Evolutionary conservation across 2,797 vertebrate species (phyloP).

Genomic region (Artibeus jamaicensis): DNA sequence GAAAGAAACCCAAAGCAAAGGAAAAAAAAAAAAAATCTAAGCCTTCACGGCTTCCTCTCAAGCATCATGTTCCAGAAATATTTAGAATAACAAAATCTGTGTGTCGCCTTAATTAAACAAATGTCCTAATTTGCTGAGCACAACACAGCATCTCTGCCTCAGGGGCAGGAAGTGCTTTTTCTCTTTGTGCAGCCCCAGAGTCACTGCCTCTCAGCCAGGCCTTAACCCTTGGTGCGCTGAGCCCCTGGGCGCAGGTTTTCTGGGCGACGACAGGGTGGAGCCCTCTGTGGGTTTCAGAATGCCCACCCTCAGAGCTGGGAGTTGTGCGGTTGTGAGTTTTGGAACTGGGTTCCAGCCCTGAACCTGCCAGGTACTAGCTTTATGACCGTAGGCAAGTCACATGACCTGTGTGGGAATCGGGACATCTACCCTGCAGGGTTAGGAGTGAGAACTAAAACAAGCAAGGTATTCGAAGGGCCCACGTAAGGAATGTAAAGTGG

Average conservation of each 20-base stretch:
- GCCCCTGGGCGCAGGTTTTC: not conserved
- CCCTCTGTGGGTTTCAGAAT: not conserved
- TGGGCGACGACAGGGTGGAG: not conserved
- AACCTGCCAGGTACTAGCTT: not conserved
- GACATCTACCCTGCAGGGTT: not conserved
- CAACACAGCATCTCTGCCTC: slow-evolving; percentile 65
- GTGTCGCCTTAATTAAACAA: slow-evolving; percentile 77
- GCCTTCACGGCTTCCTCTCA: slow-evolving; percentile 57
- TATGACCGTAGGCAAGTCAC: not conserved
- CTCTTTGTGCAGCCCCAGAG: slow-evolving; percentile 66
- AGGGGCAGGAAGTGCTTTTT: slow-evolving; percentile 75
- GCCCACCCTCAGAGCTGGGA: not conserved
- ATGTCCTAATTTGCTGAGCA: slow-evolving; percentile 73
- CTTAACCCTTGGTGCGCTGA: slow-evolving; percentile 66
- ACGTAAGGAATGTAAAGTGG: not conserved
- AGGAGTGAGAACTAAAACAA: not conserved
- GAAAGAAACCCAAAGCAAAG: slow-evolving; percentile 34
- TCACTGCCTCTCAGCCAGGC: slow-evolving; percentile 17
- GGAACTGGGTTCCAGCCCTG: not conserved
- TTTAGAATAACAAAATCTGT: slow-evolving; percentile 76
- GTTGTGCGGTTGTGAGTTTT: not conserved
- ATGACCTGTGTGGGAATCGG: not conserved
- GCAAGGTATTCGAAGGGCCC: not conserved
- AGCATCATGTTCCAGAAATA: slow-evolving; percentile 75
- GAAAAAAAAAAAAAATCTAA: not conserved